Conservation (phyloP, 2,888 invertebrate species). For the Leptothorax acervorum region DNA sequence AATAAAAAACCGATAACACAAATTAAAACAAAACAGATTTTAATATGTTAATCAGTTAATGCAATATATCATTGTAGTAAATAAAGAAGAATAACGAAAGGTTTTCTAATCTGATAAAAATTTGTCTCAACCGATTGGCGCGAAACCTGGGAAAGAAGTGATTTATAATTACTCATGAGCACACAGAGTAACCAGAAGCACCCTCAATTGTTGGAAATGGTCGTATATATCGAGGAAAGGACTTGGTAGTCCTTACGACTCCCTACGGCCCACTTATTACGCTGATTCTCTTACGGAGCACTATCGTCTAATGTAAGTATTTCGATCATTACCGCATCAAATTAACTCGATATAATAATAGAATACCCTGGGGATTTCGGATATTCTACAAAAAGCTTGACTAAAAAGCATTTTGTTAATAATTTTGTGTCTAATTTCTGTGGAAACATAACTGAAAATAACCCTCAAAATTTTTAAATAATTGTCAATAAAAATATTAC, state of each 20-base stretch:
- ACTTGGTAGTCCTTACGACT: conserved; percentile 77
- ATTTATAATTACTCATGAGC: conserved; percentile 5
- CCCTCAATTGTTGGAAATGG: conserved; percentile 79
- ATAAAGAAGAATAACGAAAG: neutral
- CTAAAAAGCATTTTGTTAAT: neutral
- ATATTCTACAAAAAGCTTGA: neutral
- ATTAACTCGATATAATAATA: conserved; percentile 74
- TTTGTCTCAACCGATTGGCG: neutral
- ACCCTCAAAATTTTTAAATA: neutral
- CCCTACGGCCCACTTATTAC: conserved; percentile 84
- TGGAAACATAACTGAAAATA: neutral
- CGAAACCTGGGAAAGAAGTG: conserved; percentile 13
- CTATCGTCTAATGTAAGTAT: conserved; percentile 83
- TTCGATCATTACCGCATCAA: conserved; percentile 75
- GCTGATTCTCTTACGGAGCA: conserved; percentile 80
- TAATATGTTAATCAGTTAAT: neutral
- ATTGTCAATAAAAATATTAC: neutral
- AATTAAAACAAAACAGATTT: conserved; percentile 12
- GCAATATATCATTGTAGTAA: neutral
- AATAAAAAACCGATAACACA: neutral
- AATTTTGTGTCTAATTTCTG: neutral
- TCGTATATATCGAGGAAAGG: conserved; percentile 83
- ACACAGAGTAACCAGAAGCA: conserved; percentile 48
- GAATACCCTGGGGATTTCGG: neutral
- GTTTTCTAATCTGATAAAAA: conserved; percentile 33